Percentiles rank a stretch among this genome's conserved stretches.
Conservation (phyloP, 2,113 vertebrate species). For the Zosterops hypoxanthus region DNA sequence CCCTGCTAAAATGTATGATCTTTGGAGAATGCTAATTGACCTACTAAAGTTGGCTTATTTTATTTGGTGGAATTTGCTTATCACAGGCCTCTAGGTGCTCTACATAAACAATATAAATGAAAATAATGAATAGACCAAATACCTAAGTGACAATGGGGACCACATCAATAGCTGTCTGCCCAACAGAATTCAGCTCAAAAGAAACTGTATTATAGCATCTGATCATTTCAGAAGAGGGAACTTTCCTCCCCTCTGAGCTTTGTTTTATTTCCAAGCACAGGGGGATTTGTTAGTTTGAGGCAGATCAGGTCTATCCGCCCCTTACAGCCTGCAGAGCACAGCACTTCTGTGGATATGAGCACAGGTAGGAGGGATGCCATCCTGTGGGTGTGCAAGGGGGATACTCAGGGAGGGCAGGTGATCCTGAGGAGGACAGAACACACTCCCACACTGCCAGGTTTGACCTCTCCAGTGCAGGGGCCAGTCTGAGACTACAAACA, state of each 20-base stretch:
- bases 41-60: slow-evolving; percentile 66
- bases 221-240: slow-evolving; percentile 24
- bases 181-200: neutral
- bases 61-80: slow-evolving; percentile 61
- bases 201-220: slow-evolving; percentile 13
- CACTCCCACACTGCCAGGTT: neutral
- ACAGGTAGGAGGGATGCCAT: neutral
- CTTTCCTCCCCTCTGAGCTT: neutral
- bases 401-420: neutral
- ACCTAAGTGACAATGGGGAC: slow-evolving; percentile 57
- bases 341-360: neutral
- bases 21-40: slow-evolving; percentile 67
- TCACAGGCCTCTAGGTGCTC: slow-evolving; percentile 63
- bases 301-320: neutral
- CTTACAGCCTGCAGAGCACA: slow-evolving; percentile 11
- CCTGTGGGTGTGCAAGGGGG: neutral
- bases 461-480: neutral
- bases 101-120: slow-evolving; percentile 64
- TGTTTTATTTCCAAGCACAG: slow-evolving; percentile 24
- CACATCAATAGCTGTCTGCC: slow-evolving; percentile 60
- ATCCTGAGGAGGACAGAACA: neutral
- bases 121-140: slow-evolving; percentile 70
- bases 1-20: slow-evolving; percentile 45
- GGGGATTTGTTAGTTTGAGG: slow-evolving; percentile 58
- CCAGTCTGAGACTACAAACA: neutral